A percentile compares a stretch with the other conserved stretches of the same genome.
phyloP scores from a whole-genome alignment of 2,797 vertebrate species.

The Gorsachius magnificus region DNA sequence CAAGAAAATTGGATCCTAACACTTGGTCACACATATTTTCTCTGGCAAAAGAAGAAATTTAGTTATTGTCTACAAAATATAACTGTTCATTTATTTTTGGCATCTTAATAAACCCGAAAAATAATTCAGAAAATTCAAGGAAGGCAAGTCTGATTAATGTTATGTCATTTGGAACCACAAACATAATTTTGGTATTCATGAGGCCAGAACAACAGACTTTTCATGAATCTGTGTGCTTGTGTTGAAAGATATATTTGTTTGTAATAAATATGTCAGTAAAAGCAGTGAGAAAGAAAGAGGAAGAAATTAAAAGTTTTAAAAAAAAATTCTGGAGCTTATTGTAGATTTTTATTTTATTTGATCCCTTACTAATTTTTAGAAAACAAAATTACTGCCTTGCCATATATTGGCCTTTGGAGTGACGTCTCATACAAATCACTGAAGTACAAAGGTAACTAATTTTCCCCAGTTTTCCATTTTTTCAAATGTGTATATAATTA shows the following conservation, averaged over 20 bases:
- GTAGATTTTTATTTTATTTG: not conserved
- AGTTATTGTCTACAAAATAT: not conserved
- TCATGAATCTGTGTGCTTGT: not conserved
- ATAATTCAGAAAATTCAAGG: not conserved
- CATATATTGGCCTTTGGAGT: not conserved
- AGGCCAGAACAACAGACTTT: not conserved
- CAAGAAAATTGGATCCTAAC: too few species aligned
- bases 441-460: not conserved
- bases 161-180: not conserved
- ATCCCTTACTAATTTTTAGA: not conserved
- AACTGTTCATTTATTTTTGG: not conserved
- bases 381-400: not conserved
- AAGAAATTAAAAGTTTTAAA: not conserved
- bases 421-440: not conserved
- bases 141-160: not conserved
- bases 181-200: not conserved
- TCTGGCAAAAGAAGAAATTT: not conserved
- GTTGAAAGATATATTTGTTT: not conserved
- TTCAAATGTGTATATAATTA: not conserved
- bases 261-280: not conserved
- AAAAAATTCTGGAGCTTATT: rapidly evolving
- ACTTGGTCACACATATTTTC: not conserved
- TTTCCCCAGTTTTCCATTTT: not conserved
- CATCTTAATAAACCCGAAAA: not conserved
- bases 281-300: not conserved